Base-by-base conservation (phyloP, 2,888 invertebrate genomes). In the Brenthis hecate region DNA sequence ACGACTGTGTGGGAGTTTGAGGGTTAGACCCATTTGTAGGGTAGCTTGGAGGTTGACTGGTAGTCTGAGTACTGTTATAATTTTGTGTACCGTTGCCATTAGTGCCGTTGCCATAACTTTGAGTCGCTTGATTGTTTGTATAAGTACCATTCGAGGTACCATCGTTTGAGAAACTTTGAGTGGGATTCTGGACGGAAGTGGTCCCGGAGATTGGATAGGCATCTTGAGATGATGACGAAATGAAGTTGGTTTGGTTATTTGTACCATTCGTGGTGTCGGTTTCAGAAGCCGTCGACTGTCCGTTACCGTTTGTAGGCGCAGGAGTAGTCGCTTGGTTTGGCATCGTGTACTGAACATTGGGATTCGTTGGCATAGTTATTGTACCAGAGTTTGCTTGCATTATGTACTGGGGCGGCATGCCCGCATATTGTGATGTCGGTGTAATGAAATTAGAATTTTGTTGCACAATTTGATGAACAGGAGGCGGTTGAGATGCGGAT, bases 201-300 rank as follows among this genome's bases (percentile, higher is more conserved):
- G 77, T 76, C 2, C 79, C 80, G 0, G 87, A 71, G 51, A 87
- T 75, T 0, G 86, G 69, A 64, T 89, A 91, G 1, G 78, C 80
- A 19, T 92, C 92, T 76, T 92, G 92, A 1, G 91, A 88, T 2
- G 90, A 88, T 0, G 90, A 89, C 0, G 91, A 86, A n/a, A 92
- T 91, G 72, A 90, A 92, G 71, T 87, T 89, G 0, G 89, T 80
- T 75, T 91, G 92, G 65, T 83, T 87, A 47, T 81, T 83, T 0
- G 83, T 73, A 6, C 85, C 86, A 23, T 86, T 87, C 1, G 81
- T 70, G 3, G 79, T 74, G 3, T 92, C 92, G 5, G 78, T 84
- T 56, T 91, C 91, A 1, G 83, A 75, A 0, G 82, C 72, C 8
- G 77, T 75, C 1, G 80, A 69, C 69, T 88, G 87, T 3, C 86